A percentile compares a stretch with the other conserved stretches of the same genome.
phyloP scores from a whole-genome alignment of 2,113 vertebrate genomes.

The Pangasianodon gigas region DNA sequence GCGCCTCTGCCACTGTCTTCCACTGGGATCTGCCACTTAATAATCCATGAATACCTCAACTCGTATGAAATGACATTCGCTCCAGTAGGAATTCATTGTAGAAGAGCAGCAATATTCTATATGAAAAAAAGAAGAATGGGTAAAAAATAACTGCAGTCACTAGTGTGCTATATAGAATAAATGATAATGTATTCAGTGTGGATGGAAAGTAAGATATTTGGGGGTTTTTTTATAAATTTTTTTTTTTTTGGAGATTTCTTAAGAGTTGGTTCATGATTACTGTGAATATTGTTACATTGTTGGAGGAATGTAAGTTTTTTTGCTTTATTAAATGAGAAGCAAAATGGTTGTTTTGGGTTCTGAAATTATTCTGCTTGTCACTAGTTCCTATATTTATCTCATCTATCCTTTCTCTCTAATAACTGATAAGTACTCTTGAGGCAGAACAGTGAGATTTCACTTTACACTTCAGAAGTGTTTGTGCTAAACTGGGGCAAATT shows the following conservation, averaged over 20 bases:
- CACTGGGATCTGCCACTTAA: slow-evolving; percentile 51
- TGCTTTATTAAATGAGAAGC: not conserved
- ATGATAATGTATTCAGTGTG: not conserved
- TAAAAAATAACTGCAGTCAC: slow-evolving; percentile 15
- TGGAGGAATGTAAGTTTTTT: not conserved
- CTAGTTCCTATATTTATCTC: not conserved
- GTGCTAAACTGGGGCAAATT: not conserved
- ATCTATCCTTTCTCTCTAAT: not conserved
- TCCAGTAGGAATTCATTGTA: slow-evolving; percentile 51
- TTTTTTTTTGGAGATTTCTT: not conserved
- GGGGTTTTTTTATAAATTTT: not conserved
- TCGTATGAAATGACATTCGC: slow-evolving; percentile 53
- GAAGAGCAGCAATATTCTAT: slow-evolving; percentile 23
- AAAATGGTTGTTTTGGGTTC: not conserved
- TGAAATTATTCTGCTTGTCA: not conserved
- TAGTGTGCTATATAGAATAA: slow-evolving; percentile 7
- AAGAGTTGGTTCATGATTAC: not conserved
- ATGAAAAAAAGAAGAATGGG: slow-evolving; percentile 7
- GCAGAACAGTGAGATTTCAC: not conserved
- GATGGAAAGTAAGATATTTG: not conserved
- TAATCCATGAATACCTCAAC: slow-evolving; percentile 54
- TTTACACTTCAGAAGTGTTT: not conserved
- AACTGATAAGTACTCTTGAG: not conserved
- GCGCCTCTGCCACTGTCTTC: slow-evolving; percentile 36
- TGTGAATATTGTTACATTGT: not conserved